Conservation (phyloP, 2,888 invertebrate genomes). For the Nephrotoma flavescens region DNA sequence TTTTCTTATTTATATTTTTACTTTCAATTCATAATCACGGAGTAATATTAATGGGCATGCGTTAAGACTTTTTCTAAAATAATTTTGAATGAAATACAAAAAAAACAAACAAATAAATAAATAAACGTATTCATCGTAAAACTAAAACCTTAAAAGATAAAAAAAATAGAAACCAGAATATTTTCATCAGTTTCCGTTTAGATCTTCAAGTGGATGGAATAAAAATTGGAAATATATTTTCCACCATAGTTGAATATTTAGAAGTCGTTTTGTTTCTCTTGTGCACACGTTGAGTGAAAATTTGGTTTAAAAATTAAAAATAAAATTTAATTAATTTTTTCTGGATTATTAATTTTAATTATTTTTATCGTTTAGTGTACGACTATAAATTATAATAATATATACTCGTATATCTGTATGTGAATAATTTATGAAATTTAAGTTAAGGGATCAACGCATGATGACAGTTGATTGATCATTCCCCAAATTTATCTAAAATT, state of each 20-base stretch:
- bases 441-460: not conserved
- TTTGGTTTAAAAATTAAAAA: not conserved
- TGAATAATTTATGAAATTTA: not conserved
- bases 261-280: not conserved
- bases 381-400: too few relatives aligned
- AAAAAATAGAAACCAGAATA: not conserved
- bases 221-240: not conserved
- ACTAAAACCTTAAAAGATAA: not conserved
- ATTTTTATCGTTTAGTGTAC: not conserved
- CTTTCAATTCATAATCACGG: not conserved
- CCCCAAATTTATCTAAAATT: not conserved
- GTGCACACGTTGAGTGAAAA: not conserved
- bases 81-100: not conserved
- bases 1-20: not conserved
- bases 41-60: not conserved
- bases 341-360: not conserved
- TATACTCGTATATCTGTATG: not conserved
- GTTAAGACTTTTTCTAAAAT: not conserved
- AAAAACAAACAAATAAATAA: not conserved
- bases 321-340: not conserved
- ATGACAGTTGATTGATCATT: not conserved
- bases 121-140: conserved; percentile 1
- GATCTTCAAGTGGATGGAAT: conserved; percentile 1
- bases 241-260: not conserved
- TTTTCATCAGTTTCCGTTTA: conserved; percentile 5